These are phyloP conservation scores for Cervus canadensis DNA, from an alignment of 2,113 vertebrate species.

Conservation along the genomic window DNA sequence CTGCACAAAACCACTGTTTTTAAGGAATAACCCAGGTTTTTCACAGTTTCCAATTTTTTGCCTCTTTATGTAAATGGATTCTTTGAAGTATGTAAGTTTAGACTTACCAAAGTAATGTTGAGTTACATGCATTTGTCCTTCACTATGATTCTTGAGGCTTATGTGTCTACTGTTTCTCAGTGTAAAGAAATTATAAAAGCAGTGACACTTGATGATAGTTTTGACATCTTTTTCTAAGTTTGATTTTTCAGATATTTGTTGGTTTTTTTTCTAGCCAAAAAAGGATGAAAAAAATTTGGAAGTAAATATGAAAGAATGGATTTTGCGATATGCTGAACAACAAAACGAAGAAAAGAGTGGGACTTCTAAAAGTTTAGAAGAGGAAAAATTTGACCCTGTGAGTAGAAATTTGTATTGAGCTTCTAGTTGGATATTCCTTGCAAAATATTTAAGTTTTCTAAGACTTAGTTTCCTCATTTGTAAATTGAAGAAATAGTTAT, in stretches of 20 bases:
- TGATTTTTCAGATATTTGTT: conserved; percentile 20
- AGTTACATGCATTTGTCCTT: neutral
- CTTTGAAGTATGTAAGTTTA: neutral
- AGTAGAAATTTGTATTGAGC: conserved; percentile 65
- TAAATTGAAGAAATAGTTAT: neutral
- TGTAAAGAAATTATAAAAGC: neutral
- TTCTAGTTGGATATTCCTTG: neutral
- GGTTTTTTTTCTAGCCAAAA: conserved; percentile 63
- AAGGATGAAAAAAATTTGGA: conserved; percentile 79
- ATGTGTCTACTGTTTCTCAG: neutral
- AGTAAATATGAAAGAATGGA: conserved; percentile 94
- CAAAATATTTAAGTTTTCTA: neutral
- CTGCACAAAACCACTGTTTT: neutral
- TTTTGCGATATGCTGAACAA: conserved; percentile 91
- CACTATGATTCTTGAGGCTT: neutral
- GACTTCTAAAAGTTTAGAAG: conserved; percentile 74
- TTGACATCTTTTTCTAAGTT: conserved; percentile 10
- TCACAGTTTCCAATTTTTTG: neutral
- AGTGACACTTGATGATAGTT: neutral
- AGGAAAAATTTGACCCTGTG: conserved; percentile 94
- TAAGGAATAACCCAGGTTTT: neutral
- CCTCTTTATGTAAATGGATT: neutral
- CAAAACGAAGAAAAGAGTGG: conserved; percentile 87
- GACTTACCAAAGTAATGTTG: neutral
- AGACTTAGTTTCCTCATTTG: neutral